These are phyloP conservation scores for Xylocopa sonorina DNA, from an alignment of 1,140 invertebrate species.

Conservation along the genomic window DNA sequence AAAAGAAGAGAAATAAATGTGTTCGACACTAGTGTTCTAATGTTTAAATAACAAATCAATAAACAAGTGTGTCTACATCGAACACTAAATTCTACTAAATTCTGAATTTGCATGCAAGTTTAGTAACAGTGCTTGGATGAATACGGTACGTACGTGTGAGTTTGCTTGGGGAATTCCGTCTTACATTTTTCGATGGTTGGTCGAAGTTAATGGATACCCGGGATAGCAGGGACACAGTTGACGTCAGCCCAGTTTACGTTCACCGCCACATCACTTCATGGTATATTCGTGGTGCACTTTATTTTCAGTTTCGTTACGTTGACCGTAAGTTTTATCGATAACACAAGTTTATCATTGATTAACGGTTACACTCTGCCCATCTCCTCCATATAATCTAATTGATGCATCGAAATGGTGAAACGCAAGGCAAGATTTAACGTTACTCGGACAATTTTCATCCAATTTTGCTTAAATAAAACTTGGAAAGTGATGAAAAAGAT, in stretches of 20 bases:
- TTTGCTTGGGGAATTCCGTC: constrained; percentile 39
- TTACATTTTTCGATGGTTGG: constrained; percentile 53
- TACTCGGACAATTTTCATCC: too few relatives aligned
- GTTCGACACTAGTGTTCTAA: too few relatives aligned
- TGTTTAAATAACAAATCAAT: neutral
- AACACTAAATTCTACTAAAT: too few relatives aligned
- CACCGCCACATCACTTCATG: constrained; percentile 30
- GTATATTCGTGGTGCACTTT: constrained; percentile 38
- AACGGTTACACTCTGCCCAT: neutral
- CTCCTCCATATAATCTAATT: neutral
- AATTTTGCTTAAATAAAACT: too few relatives aligned
- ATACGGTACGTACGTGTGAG: constrained; percentile 15
- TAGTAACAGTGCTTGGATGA: neutral
- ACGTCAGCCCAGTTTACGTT: constrained; percentile 50
- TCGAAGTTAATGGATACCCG: constrained; percentile 50
- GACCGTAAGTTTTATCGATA: constrained; percentile 25
- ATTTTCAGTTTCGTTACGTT: constrained; percentile 33
- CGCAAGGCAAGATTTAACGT: too few relatives aligned
- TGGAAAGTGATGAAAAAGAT: too few relatives aligned
- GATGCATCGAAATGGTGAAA: neutral
- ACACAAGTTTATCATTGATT: constrained; percentile 30
- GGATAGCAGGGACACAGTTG: constrained; percentile 55
- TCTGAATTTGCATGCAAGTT: neutral
- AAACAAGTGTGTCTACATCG: neutral
- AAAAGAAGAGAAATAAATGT: too few relatives aligned